Conservation (phyloP, 2,797 vertebrate species). For the Prionace glauca region DNA sequence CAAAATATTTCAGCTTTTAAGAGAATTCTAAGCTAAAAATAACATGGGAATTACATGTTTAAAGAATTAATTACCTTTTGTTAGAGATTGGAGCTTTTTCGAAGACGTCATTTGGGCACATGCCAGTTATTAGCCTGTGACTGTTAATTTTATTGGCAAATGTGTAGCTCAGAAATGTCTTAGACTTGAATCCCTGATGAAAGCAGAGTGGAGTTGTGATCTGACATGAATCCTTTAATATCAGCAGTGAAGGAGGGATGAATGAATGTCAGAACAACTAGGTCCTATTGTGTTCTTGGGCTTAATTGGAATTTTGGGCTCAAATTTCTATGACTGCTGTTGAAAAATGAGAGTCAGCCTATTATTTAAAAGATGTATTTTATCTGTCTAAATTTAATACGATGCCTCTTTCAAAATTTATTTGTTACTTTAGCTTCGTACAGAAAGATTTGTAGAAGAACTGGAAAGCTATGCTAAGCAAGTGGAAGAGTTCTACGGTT, state of each 20-base stretch:
- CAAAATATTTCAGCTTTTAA: neutral
- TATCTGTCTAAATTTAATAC: neutral
- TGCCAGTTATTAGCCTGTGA: neutral
- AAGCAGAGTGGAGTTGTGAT: neutral
- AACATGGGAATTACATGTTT: neutral
- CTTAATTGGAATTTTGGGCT: neutral
- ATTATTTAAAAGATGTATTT: neutral
- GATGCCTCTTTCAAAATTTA: constrained; percentile 22
- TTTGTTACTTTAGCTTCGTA: constrained; percentile 56
- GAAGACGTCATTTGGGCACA: neutral
- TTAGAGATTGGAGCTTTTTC: neutral
- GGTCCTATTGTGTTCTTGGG: neutral
- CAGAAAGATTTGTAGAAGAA: constrained; percentile 68
- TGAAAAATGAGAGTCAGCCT: neutral
- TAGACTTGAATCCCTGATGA: neutral
- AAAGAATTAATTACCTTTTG: neutral
- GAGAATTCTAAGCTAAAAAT: neutral
- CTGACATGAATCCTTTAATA: neutral
- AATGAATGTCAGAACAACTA: neutral
- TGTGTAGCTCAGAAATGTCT: neutral
- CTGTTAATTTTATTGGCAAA: neutral
- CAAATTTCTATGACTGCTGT: neutral
- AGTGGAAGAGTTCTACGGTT: constrained; percentile 63
- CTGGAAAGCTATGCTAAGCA: constrained; percentile 67
- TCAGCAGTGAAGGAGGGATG: neutral